Percentiles rank a stretch among this genome's conserved stretches.
Evolutionary conservation across 2,113 vertebrate genomes (phyloP).

Genomic region (Dicaeum eximium): DNA sequence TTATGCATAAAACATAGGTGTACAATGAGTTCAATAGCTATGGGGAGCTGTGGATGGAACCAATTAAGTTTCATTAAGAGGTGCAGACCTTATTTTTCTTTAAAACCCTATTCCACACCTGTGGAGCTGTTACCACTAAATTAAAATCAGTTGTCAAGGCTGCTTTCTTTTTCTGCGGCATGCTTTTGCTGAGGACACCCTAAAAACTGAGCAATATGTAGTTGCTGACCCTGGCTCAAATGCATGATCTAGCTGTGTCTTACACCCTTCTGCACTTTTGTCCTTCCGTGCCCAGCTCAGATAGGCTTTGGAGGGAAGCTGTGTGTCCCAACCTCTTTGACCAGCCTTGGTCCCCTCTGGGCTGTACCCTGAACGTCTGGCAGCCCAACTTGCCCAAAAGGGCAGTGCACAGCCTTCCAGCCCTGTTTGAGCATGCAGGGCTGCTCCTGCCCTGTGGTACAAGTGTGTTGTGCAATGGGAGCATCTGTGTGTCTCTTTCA

Average conservation of each 20-base stretch:
- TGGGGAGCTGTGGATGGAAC: slow-evolving; percentile 58
- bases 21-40: slow-evolving; percentile 62
- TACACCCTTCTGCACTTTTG: background rate
- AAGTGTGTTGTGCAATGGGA: background rate
- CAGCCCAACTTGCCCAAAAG: background rate
- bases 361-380: background rate
- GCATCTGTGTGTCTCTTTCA: background rate
- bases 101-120: slow-evolving; percentile 56
- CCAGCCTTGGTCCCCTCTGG: accelerated
- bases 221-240: background rate
- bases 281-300: background rate
- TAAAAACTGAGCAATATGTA: background rate
- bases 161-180: background rate
- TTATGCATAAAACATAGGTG: slow-evolving; percentile 77
- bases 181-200: background rate
- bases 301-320: background rate
- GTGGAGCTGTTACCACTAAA: slow-evolving; percentile 10
- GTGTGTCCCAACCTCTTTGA: background rate
- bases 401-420: background rate
- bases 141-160: background rate
- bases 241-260: background rate
- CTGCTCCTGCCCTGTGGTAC: background rate
- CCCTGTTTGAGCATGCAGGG: background rate
- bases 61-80: slow-evolving; percentile 51
- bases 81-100: slow-evolving; percentile 57